phyloP scores from a whole-genome alignment of 1,140 invertebrate species.

The Protaetia brevitarsis region DNA sequence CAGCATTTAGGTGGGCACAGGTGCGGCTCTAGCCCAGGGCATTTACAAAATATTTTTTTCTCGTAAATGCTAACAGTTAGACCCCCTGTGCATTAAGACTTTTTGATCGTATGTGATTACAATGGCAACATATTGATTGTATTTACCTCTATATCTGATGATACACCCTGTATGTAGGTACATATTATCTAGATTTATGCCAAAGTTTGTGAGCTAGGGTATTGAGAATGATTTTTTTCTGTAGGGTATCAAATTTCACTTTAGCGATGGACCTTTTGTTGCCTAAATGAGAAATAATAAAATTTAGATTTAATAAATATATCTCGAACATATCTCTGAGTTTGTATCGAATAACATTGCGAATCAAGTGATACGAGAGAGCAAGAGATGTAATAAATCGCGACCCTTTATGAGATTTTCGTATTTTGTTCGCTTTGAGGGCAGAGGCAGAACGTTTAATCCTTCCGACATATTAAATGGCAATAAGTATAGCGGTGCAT shows the following conservation, averaged over 20 bases:
- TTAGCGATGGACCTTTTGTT: background rate
- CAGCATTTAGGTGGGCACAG: no score
- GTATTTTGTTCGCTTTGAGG: constrained; percentile 13
- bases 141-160: no score
- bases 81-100: no score
- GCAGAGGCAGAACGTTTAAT: constrained; percentile 12
- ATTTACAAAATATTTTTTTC: no score
- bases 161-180: no score
- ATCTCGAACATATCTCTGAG: background rate
- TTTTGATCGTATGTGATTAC: no score
- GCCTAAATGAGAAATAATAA: background rate
- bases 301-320: constrained; percentile 12
- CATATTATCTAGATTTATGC: no score
- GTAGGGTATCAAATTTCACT: background rate
- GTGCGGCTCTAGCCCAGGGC: no score
- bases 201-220: no score
- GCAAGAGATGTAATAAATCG: constrained; percentile 17
- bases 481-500: constrained; percentile 7
- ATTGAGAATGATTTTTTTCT: no score
- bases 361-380: background rate
- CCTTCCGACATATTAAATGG: constrained; percentile 19
- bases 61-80: no score
- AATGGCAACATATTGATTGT: no score
- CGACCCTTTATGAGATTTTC: constrained; percentile 16
- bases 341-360: background rate